These are phyloP conservation scores for Apeltes quadracus DNA, from an alignment of 2,113 vertebrate species.

Conservation along the genomic window DNA sequence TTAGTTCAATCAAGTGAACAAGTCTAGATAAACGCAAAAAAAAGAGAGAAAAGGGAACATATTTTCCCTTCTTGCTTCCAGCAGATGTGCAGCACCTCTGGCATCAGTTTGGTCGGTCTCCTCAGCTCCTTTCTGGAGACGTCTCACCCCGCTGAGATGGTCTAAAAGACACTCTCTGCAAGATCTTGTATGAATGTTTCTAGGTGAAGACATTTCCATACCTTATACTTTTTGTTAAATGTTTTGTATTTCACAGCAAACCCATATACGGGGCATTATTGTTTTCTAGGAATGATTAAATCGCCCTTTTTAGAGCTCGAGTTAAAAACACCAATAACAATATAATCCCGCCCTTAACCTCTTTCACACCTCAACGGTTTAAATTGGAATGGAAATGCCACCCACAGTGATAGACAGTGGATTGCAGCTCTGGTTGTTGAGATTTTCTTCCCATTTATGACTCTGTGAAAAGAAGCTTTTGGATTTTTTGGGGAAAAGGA, in stretches of 20 bases:
- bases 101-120: slow-evolving; percentile 10
- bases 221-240: too few species aligned
- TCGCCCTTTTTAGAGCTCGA: too few species aligned
- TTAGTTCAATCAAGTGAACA: slow-evolving; percentile 62
- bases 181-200: neutral
- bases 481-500: neutral
- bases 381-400: slow-evolving; percentile 5
- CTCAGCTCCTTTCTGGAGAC: neutral
- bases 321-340: neutral
- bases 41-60: neutral
- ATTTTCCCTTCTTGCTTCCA: slow-evolving; percentile 4
- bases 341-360: neutral
- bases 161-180: neutral
- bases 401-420: slow-evolving; percentile 3
- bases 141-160: slow-evolving; percentile 10
- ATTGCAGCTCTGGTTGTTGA: neutral
- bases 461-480: neutral
- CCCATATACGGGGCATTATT: neutral
- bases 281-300: neutral
- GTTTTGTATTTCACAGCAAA: neutral
- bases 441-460: neutral
- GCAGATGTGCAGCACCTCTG: slow-evolving; percentile 4
- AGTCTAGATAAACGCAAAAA: slow-evolving; percentile 50
- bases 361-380: neutral
- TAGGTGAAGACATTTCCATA: neutral